A percentile compares a stretch with the other conserved stretches of the same genome.
Conservation (phyloP, 2,888 invertebrate genomes). For the Pherbina coryleti region DNA sequence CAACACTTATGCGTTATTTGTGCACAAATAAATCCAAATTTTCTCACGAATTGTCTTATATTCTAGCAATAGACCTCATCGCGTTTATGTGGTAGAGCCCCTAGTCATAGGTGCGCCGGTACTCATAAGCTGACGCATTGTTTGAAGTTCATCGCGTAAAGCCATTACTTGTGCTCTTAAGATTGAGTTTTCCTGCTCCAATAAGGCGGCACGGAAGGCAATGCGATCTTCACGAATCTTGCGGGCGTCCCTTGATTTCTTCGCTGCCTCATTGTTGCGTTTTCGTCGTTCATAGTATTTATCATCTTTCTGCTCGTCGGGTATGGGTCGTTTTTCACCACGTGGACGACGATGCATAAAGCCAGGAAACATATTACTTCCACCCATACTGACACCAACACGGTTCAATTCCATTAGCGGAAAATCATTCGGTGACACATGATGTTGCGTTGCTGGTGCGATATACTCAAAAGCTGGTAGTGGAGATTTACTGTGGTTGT, state of each 20-base stretch:
- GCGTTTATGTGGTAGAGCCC: not conserved
- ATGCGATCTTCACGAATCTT: conserved; percentile 91
- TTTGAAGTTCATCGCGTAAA: conserved; percentile 78
- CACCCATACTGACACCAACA: conserved; percentile 51
- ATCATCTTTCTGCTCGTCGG: conserved; percentile 87
- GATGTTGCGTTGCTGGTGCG: conserved; percentile 54
- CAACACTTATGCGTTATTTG: no score
- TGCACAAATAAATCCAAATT: no score
- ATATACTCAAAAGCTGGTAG: conserved; percentile 64
- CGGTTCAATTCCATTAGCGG: conserved; percentile 65
- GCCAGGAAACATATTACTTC: conserved; percentile 55
- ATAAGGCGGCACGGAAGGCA: conserved; percentile 84
- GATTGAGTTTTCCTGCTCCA: conserved; percentile 91
- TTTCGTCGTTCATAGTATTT: conserved; percentile 90
- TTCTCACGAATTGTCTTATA: no score
- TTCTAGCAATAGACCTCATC: not conserved
- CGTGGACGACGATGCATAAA: conserved; percentile 73
- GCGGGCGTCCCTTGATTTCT: conserved; percentile 90
- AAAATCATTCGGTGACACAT: conserved; percentile 54
- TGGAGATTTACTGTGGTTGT: conserved; percentile 38
- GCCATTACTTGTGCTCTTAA: conserved; percentile 85
- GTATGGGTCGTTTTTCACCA: conserved; percentile 88
- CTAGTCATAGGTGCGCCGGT: conserved; percentile 30
- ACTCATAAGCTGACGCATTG: conserved; percentile 62
- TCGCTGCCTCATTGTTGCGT: conserved; percentile 91